Percentiles rank a stretch among this genome's conserved stretches.
Evolutionary conservation across 2,113 vertebrate genomes (phyloP).

Genomic region (Gallinago undulata): DNA sequence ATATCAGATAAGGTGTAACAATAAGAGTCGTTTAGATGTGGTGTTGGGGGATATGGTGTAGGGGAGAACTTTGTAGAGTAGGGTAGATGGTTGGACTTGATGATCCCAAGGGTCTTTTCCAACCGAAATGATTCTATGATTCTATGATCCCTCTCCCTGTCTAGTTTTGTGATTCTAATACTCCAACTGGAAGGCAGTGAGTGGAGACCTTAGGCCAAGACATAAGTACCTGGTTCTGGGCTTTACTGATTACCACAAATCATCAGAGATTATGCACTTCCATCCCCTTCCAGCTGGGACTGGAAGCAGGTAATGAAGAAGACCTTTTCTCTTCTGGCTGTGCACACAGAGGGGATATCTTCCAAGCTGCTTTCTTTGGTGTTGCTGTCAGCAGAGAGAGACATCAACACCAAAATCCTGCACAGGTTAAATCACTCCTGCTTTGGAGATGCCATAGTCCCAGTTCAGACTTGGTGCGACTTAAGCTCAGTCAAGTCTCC

Average conservation of each 20-base stretch:
- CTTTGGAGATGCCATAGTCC: background rate
- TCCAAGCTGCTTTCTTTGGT: background rate
- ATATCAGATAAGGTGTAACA: background rate
- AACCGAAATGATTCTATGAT: too few species aligned
- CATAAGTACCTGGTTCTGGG: background rate
- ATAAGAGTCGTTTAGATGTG: too few species aligned
- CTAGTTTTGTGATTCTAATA: background rate
- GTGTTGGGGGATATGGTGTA: too few species aligned
- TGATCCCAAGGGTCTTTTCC: too few species aligned
- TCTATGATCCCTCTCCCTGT: accelerated
- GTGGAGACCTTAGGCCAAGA: background rate
- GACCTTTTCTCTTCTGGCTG: background rate
- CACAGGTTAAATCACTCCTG: background rate
- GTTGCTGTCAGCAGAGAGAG: background rate
- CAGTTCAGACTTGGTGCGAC: background rate
- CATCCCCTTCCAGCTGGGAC: background rate
- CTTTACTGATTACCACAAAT: background rate
- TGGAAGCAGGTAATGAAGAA: background rate
- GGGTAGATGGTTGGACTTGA: too few species aligned
- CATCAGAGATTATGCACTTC: background rate
- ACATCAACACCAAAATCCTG: background rate
- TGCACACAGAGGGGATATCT: background rate
- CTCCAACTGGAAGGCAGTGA: background rate
- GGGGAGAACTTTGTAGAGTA: too few species aligned
- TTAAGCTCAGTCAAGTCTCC: background rate